These are phyloP conservation scores for Neodontobutis hainanensis DNA, from an alignment of 2,113 vertebrate genomes.

Conservation along the genomic window DNA sequence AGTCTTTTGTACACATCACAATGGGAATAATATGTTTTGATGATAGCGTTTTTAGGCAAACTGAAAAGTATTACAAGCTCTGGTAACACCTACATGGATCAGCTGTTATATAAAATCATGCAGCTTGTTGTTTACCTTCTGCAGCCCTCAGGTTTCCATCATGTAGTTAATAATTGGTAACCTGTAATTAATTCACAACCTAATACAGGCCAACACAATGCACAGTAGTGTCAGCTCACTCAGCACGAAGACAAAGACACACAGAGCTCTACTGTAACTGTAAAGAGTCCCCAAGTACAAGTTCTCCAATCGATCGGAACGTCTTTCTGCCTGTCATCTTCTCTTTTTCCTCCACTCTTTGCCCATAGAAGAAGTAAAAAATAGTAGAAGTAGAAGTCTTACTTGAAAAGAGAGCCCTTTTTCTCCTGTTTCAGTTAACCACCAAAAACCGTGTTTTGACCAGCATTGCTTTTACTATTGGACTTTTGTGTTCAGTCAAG, in stretches of 20 bases:
- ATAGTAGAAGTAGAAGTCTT: slow-evolving; percentile 16
- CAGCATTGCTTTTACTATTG: not conserved
- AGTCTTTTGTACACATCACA: too few relatives aligned
- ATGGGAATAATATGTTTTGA: too few relatives aligned
- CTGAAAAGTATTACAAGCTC: not conserved
- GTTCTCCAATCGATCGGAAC: slow-evolving; percentile 8
- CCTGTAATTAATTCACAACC: slow-evolving; percentile 7
- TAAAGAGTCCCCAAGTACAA: slow-evolving; percentile 1
- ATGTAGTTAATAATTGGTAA: slow-evolving; percentile 7
- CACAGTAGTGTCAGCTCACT: not conserved
- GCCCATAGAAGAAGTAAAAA: not conserved
- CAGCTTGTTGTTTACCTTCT: not conserved
- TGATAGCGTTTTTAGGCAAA: too few relatives aligned
- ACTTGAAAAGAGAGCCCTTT: slow-evolving; percentile 12
- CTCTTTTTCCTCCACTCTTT: not conserved
- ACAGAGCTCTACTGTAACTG: not conserved
- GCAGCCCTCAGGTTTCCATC: not conserved
- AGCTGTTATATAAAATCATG: not conserved
- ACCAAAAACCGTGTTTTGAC: not conserved
- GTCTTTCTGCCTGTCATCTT: not conserved
- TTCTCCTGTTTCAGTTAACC: too few relatives aligned
- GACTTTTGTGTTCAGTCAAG: not conserved
- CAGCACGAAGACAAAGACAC: not conserved
- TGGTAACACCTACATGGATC: not conserved
- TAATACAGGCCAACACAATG: not conserved